Evolutionary conservation across 1,140 invertebrate genomes (phyloP), one percentile per base, ranked within the genome.

Genomic region (Bombus impatiens): DNA sequence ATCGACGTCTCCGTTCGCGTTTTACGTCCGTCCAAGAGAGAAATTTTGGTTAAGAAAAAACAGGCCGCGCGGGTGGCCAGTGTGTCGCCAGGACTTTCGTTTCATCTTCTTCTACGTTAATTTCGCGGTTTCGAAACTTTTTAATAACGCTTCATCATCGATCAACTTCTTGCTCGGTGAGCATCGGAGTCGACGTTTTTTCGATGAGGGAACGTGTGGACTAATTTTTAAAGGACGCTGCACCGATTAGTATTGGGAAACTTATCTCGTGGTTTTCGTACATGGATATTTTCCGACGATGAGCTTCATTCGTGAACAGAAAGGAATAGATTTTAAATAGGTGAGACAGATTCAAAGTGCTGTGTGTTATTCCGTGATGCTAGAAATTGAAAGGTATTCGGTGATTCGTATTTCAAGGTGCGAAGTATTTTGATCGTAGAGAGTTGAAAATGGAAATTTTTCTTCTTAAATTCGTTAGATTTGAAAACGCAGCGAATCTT

Each of bases 11-110:
- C 62, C 35, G 32, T 57, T 77, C 44, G 57, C 62, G 82, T 68
- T 47, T 83, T 44, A 68, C n/a, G 25, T 32, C 3, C 59, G 40
- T 42, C 22, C 57, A 28, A 70, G 32, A 86, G 76, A 86, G 84
- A 88, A 88, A 82, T 82, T 78, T 53, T 40, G 42, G 28, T 5
- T 35, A 42, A 32, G 25, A 70, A 79, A 68, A 84, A 82, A 44
- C 53, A 40, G 18, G 18, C 25, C 70, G 18, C 12, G 53, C 44
- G 80, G 67, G 67, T 71, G 80, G 70, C 70, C 70, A 22, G 2
- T 37, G 8, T 12, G 32, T 53, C 10, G 8, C 12, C n/a, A 6
- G 3, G 3, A 44, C 62, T 65, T 78, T 68, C 78, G 18, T 59
- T 75, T 22, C 6, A 8, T 32, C 40, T 35, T 75, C 70, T 28